Evolutionary conservation across 2,888 invertebrate genomes (phyloP).

Genomic region (Drosophila macrospina): DNA sequence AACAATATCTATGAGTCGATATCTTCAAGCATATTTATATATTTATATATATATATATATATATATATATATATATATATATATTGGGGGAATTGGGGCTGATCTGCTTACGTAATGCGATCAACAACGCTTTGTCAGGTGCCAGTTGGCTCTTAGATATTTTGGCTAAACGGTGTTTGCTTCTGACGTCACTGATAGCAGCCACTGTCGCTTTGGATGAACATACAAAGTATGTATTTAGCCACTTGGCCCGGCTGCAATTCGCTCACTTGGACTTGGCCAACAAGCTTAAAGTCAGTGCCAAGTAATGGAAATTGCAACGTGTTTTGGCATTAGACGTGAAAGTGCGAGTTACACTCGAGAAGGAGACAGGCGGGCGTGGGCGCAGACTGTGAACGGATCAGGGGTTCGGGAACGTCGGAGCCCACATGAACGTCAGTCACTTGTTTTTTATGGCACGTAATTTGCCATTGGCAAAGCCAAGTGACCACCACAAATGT

Average conservation of each 20-base stretch:
- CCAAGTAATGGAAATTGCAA: constrained; percentile 81
- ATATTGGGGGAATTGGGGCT: constrained; percentile 43
- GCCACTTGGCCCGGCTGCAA: constrained; percentile 40
- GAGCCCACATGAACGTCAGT: constrained; percentile 68
- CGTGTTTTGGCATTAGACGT: constrained; percentile 83
- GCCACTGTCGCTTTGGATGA: background rate
- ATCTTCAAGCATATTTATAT: background rate
- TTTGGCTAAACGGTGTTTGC: constrained; percentile 14
- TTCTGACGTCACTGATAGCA: constrained; percentile 71
- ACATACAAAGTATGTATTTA: constrained; percentile 8
- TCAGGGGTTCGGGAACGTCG: constrained; percentile 11
- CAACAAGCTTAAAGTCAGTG: constrained; percentile 80
- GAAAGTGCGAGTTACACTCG: constrained; percentile 78
- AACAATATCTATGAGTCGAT: constrained; percentile 33
- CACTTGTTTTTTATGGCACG: constrained; percentile 77
- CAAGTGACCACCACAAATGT: constrained; percentile 45
- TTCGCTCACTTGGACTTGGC: constrained; percentile 79
- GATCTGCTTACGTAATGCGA: constrained; percentile 72
- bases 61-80: too few relatives aligned
- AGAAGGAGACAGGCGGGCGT: constrained; percentile 32
- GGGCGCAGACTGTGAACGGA: constrained; percentile 34
- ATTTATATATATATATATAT: too few relatives aligned
- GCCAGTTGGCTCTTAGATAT: constrained; percentile 9
- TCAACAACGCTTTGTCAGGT: background rate
- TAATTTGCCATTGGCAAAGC: constrained; percentile 78